Conservation (phyloP, 2,113 vertebrate genomes). For the Chamaea fasciata region DNA sequence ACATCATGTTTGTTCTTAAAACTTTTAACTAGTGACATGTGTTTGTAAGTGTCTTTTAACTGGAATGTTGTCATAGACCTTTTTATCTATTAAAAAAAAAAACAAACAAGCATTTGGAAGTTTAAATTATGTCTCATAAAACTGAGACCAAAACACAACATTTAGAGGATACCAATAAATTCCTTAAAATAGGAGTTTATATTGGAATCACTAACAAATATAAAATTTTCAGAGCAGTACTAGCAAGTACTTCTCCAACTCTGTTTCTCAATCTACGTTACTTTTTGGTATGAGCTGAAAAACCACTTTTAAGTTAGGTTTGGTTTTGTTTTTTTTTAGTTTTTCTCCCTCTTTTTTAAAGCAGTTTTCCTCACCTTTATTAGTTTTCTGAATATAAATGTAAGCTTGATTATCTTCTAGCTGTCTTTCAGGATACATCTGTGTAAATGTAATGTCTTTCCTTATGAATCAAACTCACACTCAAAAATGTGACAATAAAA, state of each 20-base stretch:
- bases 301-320: neutral
- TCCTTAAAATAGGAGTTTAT: constrained; percentile 64
- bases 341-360: neutral
- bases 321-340: neutral
- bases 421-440: constrained; percentile 17
- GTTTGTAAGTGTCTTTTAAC: constrained; percentile 6
- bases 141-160: constrained; percentile 39
- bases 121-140: constrained; percentile 65
- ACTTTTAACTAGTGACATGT: constrained; percentile 3
- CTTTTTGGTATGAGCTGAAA: constrained; percentile 27
- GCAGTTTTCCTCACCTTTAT: constrained; percentile 30
- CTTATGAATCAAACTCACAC: constrained; percentile 15
- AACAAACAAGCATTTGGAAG: neutral
- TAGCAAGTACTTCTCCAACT: constrained; percentile 15
- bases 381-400: constrained; percentile 64
- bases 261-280: neutral
- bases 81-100: constrained; percentile 46
- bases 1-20: neutral
- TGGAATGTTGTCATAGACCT: neutral
- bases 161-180: constrained; percentile 70
- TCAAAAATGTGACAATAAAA: neutral
- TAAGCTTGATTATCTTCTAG: constrained; percentile 32
- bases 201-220: constrained; percentile 54
- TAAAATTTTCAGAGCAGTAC: constrained; percentile 59
- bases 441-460: constrained; percentile 9